A percentile compares a stretch with the other conserved stretches of the same genome.
Conservation (phyloP, 2,888 invertebrate species). For the Thecocarcelia acutangulata region DNA sequence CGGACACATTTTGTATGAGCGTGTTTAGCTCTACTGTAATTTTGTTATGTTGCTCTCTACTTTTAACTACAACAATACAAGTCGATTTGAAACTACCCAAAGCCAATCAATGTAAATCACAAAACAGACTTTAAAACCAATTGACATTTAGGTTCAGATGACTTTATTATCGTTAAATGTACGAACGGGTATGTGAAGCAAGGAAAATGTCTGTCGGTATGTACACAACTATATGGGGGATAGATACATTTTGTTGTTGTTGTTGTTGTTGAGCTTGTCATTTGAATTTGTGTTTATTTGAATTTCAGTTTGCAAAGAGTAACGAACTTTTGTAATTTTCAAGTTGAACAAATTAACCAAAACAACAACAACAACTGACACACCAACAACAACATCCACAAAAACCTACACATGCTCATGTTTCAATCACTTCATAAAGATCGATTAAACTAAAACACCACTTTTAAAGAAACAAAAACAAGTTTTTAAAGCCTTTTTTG, state of each 20-base stretch:
- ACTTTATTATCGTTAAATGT: conserved; percentile 63
- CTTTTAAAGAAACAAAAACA: conserved; percentile 19
- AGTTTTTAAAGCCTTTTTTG: conserved; percentile 13
- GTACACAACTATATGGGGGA: conserved; percentile 11
- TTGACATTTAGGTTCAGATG: conserved; percentile 68
- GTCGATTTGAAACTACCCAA: conserved; percentile 55
- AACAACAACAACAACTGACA: conserved; percentile 14
- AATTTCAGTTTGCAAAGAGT: conserved; percentile 28
- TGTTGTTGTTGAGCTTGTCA: conserved; percentile 3
- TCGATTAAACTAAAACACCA: conserved; percentile 23
- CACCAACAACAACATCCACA: background rate
- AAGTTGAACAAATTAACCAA: conserved; percentile 40
- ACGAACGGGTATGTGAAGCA: background rate
- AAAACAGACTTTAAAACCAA: conserved; percentile 66
- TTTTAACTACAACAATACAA: conserved; percentile 38
- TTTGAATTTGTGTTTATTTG: conserved; percentile 10
- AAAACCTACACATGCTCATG: background rate
- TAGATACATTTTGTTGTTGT: conserved; percentile 10
- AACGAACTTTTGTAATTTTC: conserved; percentile 42
- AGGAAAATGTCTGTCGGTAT: background rate
- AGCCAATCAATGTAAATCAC: conserved; percentile 70
- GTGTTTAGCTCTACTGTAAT: conserved; percentile 7
- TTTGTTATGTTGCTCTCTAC: conserved; percentile 2
- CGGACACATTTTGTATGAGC: background rate
- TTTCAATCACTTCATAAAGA: conserved; percentile 7